Evolutionary conservation across 2,113 vertebrate genomes (phyloP), one percentile per base, ranked within the genome.

Genomic region (Phaetusa simplex): DNA sequence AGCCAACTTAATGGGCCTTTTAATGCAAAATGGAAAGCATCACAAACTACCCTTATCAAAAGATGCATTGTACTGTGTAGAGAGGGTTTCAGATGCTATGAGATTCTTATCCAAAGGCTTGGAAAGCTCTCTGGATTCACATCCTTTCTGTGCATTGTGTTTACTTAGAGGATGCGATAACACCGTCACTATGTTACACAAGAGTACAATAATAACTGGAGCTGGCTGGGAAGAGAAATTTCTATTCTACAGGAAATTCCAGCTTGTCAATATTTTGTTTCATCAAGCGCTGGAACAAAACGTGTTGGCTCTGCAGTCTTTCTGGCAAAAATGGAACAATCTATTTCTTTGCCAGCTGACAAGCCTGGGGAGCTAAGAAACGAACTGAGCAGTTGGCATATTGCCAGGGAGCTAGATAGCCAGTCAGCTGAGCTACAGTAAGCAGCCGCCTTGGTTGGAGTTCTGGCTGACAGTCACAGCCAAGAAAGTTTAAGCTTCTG

Each of bases 231-330:
- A 95, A 94, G 40, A 4, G 0, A 70, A 24, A 23, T 80, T 88
- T 95, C 93, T 61, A 90, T 94, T 91, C 85, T 80, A 29, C 92
- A 96, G 95, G 96, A 97, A 97, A 94, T 96, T 96, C 87, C 82
- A 85, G 53, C 90, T 93, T 94, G 96, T 97, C 95, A 96, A 93
- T 95, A 95, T 95, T 96, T 96, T 97, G 90, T 97, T 91, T 95
- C 87, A 82, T 73, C 0, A 1, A 93, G 85, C 2, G 5, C 74
- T 95, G 90, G 82, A 96, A 96, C 96, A 96, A 96, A 96, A 95
- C 8, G 0, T 3, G 1, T 91, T 93, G 93, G 93, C 96, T 88
- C 49, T 61, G 49, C 87, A 85, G 70, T 32, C 70, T 90, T 93
- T 85, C 74, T 96, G 96, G 93, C 96, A 93, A 94, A 94, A 94